Evolutionary conservation across 2,113 vertebrate genomes (phyloP), one percentile per base, ranked within the genome.

Genomic region (Astur gentilis): DNA sequence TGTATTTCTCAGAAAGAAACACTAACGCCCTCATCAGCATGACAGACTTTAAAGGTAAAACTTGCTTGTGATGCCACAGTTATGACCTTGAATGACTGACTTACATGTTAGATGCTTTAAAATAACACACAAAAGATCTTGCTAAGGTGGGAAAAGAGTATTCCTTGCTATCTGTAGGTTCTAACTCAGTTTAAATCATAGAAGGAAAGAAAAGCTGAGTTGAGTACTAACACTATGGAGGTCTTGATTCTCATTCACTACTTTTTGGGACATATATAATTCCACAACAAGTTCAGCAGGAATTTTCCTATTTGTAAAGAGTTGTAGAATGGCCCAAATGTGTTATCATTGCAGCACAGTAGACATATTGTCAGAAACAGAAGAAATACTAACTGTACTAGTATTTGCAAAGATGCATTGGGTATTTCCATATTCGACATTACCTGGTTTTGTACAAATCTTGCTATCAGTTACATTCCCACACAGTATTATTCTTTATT

Each of bases 211-310:
- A 32, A 13, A 87, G 2, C 20, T 44, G 75, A 36, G 8, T n/a
- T 61, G 6, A 54, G 6, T 34, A 16, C 31, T 65, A 66, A 75
- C 27, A 29, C 10, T 61, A 25, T 34, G 32, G 9, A 75, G 16
- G 12, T 3, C 25, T 78, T 83, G 27, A 34, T 50, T 71, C 25
- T 67, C 19, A 17, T 57, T 78, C 12, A 10, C 6, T 57, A 2
- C 11, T 3, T 58, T 91, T 67, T 42, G 26, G 40, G 25, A 10
- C 7, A 25, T 47, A 19, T 1, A 40, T 9, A 57, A 58, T 62
- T 64, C 31, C 22, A 40, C 32, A 64, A 22, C 0, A 0, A 79
- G 64, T 34, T 82, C 25, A 64, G 29, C 20, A 67, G 13, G 22
- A 25, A 38, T 83, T 45, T 64, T 27, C 14, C 9, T 26, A 6